Conservation (phyloP, 2,797 vertebrate species). For the Gambusia yucatana region DNA sequence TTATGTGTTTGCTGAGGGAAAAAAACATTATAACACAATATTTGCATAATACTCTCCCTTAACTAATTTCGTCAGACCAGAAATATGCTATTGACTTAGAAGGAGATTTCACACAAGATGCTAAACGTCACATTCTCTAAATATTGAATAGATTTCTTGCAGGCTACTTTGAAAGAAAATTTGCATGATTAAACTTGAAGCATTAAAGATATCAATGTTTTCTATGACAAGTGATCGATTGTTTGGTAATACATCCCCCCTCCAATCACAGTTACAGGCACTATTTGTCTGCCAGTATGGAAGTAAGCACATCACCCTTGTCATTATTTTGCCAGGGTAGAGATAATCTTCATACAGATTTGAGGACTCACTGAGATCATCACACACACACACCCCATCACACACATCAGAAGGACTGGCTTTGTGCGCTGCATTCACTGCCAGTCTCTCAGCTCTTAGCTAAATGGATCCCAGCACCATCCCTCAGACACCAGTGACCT, state of each 20-base stretch:
- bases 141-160: not conserved
- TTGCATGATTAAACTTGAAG: not conserved
- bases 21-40: too few species aligned
- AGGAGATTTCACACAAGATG: not conserved
- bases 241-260: not conserved
- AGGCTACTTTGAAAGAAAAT: not conserved
- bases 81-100: not conserved
- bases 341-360: constrained; percentile 37
- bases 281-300: constrained; percentile 8
- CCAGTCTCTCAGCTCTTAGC: constrained; percentile 48
- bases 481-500: constrained; percentile 67
- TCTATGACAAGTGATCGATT: constrained; percentile 4
- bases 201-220: not conserved
- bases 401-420: constrained; percentile 28
- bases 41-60: not conserved
- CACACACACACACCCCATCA: constrained; percentile 1
- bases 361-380: constrained; percentile 24
- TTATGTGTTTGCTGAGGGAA: too few species aligned
- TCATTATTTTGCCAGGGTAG: constrained; percentile 9
- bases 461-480: constrained; percentile 60
- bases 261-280: constrained; percentile 12
- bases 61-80: not conserved
- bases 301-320: constrained; percentile 19
- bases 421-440: constrained; percentile 42
- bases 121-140: not conserved